Evolutionary conservation across 2,113 vertebrate genomes (phyloP), one percentile per base, ranked within the genome.

Genomic region (Nipponia nippon): DNA sequence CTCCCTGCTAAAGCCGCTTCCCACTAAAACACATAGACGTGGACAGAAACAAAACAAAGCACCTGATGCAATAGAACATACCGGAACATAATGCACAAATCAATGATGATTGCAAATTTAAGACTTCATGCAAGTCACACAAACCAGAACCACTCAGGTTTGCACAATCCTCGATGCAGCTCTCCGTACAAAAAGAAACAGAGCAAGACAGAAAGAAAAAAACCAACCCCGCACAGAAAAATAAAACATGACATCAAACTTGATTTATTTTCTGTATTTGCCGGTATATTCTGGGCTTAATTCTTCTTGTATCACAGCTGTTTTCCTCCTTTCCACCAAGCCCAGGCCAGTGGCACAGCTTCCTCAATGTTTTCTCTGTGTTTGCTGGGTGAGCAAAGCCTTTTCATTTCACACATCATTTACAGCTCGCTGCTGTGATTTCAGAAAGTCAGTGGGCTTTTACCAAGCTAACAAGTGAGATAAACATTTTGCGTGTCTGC

Each of bases 391-490:
- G 56, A 97, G 97, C 97, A 98, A 95, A 97, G 95, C 97, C 96
- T 97, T 97, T 98, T 98, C 97, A 98, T 98, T 98, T 98, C 98
- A 98, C 98, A 98, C 97, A 98, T 97, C 98, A 98, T 98, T 98
- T 98, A 97, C 97, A 98, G 96, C 96, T 97, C 66, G 83, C 97
- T 96, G 95, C 97, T 97, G 96, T 96, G 97, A 96, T 98, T 98
- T 98, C 97, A 96, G 95, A 97, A 98, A 97, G 96, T 95, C 97
- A 98, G 97, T 97, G 96, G 94, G 96, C 97, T 98, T 98, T 95
- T 93, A 97, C 97, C 94, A 38, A 98, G 93, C 96, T 98, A 98
- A 98, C 96, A 98, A 98, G 95, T 97, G 96, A 98, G 98, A 98
- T 97, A 98, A 98, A 98, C 96, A 97, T 98, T 98, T 97, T 97